Conservation (phyloP, 92 coral and sea anemone species). For the Montipora capitata region DNA sequence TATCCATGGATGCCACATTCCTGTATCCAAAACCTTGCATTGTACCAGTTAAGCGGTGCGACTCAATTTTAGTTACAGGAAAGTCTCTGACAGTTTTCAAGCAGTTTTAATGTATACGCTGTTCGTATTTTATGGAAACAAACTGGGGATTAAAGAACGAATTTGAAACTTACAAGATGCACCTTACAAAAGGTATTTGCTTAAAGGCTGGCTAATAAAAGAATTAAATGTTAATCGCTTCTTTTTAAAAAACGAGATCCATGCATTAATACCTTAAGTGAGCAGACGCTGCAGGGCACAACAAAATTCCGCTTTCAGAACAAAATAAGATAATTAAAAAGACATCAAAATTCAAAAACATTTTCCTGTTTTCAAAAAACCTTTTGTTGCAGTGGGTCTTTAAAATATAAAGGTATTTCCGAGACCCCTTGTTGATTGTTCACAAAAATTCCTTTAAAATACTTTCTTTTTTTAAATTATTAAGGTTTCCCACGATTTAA, state of each 20-base stretch:
- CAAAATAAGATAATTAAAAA: background rate
- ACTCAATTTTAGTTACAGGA: too few relatives aligned
- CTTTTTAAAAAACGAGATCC: slow-evolving; percentile 12
- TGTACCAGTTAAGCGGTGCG: too few relatives aligned
- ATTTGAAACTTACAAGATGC: background rate
- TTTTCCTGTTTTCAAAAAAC: background rate
- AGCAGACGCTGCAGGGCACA: slow-evolving; percentile 5
- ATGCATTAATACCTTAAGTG: background rate
- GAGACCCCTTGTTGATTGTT: slow-evolving; percentile 15
- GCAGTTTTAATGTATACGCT: too few relatives aligned
- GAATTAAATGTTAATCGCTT: background rate
- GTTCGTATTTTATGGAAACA: background rate
- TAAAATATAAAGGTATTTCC: background rate
- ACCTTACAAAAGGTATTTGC: background rate
- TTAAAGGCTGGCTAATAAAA: background rate
- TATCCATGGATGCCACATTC: too few relatives aligned
- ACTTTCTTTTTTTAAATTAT: background rate
- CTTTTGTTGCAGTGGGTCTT: background rate
- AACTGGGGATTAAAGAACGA: background rate
- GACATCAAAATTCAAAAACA: background rate
- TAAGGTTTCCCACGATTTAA: too few relatives aligned
- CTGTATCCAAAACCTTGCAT: too few relatives aligned
- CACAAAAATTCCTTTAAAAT: background rate
- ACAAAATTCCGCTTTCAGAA: slow-evolving; percentile 50
- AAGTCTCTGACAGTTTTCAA: too few relatives aligned